Conservation (phyloP, 2,797 vertebrate genomes). For the Alauda arvensis region DNA sequence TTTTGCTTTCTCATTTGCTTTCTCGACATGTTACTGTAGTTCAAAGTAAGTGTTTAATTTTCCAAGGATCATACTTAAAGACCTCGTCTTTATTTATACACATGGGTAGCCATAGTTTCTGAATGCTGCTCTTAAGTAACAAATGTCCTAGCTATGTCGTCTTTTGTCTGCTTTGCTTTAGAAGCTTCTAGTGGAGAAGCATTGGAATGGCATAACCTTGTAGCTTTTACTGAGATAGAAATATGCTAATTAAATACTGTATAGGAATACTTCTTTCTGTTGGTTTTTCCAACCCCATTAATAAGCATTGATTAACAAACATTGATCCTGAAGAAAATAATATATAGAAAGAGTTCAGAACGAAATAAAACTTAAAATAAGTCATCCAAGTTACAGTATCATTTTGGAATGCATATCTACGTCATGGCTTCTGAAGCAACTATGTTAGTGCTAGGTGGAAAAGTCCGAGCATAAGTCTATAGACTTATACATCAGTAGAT, state of each 20-base stretch:
- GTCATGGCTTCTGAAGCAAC: neutral
- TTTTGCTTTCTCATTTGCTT: neutral
- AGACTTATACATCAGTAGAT: neutral
- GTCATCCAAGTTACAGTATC: neutral
- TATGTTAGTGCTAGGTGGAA: neutral
- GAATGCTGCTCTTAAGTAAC: neutral
- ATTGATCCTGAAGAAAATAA: neutral
- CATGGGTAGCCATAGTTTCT: neutral
- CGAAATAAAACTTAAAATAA: neutral
- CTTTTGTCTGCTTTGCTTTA: neutral
- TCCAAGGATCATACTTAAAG: neutral
- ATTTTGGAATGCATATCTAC: neutral
- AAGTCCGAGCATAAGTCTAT: neutral
- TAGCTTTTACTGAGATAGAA: neutral
- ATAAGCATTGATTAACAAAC: neutral
- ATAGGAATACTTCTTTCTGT: neutral
- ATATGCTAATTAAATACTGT: neutral
- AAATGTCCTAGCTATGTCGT: rapidly evolving
- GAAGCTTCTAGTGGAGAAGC: constrained; percentile 5
- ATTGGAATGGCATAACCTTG: neutral
- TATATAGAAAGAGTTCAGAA: neutral
- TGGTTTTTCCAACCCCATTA: neutral
- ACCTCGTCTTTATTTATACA: neutral
- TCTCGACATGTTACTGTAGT: neutral
- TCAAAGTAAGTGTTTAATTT: neutral